phyloP scores from a whole-genome alignment of 2,888 invertebrate species.

The Sphaeridia pumilis region DNA sequence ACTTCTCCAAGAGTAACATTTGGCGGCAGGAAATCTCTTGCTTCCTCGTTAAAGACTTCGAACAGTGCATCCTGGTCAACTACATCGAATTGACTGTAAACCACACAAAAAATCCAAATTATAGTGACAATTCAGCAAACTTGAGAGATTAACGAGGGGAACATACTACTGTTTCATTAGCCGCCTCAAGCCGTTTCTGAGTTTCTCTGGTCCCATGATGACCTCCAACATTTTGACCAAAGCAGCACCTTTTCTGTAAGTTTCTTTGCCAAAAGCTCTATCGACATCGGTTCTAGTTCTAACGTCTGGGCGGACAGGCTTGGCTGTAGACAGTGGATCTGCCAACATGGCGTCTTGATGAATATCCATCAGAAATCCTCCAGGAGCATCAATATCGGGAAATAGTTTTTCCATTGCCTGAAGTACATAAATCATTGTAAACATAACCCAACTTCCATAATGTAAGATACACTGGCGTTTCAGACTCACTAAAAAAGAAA shows the following conservation, averaged over 20 bases:
- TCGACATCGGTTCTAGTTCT: constrained; percentile 20
- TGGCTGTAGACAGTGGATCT: constrained; percentile 12
- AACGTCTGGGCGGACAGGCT: constrained; percentile 24
- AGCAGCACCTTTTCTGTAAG: constrained; percentile 28
- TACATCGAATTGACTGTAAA: constrained; percentile 19
- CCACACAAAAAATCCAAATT: not conserved
- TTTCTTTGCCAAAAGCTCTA: constrained; percentile 23
- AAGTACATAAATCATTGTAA: no score
- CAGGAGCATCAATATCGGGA: constrained; percentile 26
- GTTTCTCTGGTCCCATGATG: constrained; percentile 21
- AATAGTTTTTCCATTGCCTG: constrained; percentile 25
- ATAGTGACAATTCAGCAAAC: not conserved
- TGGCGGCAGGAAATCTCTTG: constrained; percentile 8
- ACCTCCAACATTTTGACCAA: constrained; percentile 23
- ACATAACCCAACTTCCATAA: no score
- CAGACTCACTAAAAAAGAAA: constrained; percentile 20
- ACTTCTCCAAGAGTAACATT: constrained; percentile 36
- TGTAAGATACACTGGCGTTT: no score
- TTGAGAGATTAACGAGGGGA: no score
- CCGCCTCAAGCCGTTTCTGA: constrained; percentile 16
- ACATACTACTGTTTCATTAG: constrained; percentile 20
- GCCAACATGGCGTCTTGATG: constrained; percentile 5
- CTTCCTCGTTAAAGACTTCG: constrained; percentile 18
- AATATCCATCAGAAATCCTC: constrained; percentile 22
- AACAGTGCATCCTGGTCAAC: constrained; percentile 25